Evolutionary conservation across 2,113 vertebrate species (phyloP).

Genomic region (Siphamia tubifer): DNA sequence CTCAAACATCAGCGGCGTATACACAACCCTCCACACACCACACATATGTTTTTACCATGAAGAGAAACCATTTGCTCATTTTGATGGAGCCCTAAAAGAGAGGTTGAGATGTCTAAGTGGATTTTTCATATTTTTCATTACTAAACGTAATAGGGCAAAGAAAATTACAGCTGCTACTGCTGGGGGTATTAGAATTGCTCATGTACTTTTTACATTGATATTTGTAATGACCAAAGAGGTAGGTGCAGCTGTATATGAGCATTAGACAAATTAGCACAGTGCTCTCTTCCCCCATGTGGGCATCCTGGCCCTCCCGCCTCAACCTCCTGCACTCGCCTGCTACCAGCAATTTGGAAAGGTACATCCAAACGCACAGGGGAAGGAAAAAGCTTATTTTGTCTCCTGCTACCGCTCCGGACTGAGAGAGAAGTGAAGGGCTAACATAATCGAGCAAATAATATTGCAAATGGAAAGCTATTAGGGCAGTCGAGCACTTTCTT

Average conservation of each 20-base stretch:
- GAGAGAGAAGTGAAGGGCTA: conserved; percentile 53
- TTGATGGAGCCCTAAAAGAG: conserved; percentile 84
- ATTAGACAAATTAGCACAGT: conserved; percentile 74
- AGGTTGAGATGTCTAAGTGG: conserved; percentile 80
- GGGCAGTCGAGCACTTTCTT: conserved; percentile 46
- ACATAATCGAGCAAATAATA: conserved; percentile 60
- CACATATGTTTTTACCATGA: conserved; percentile 65
- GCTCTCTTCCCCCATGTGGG: conserved; percentile 33
- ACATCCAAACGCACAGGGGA: conserved; percentile 48
- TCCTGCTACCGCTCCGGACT: conserved; percentile 21
- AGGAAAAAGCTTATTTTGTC: conserved; percentile 54
- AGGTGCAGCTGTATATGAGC: conserved; percentile 56
- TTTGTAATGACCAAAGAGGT: conserved; percentile 67
- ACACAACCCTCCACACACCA: conserved; percentile 60
- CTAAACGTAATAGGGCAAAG: conserved; percentile 83
- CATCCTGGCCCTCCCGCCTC: conserved; percentile 20
- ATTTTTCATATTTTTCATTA: conserved; percentile 97
- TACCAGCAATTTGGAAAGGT: conserved; percentile 67
- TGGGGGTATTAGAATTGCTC: conserved; percentile 71
- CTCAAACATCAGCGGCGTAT: conserved; percentile 78
- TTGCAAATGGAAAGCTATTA: conserved; percentile 70
- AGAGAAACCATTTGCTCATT: conserved; percentile 86
- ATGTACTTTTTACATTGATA: conserved; percentile 67
- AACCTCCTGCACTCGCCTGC: conserved; percentile 30
- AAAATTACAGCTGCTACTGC: conserved; percentile 84